phyloP scores from a whole-genome alignment of 2,888 invertebrate genomes.

The Enchytraeus crypticus region DNA sequence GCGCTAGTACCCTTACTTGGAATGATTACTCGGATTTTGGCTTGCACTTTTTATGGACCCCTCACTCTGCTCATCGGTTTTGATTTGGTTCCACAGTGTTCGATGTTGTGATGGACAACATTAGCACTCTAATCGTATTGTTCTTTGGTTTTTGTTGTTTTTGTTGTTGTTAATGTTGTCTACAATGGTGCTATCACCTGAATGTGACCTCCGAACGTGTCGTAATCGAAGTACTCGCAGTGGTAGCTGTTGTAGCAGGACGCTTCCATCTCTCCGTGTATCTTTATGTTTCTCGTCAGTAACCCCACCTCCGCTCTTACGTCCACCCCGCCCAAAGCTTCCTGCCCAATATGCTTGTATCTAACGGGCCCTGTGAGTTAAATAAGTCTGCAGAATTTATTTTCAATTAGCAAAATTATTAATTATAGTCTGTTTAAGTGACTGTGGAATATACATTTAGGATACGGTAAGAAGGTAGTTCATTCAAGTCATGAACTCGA shows the following conservation, averaged over 20 bases:
- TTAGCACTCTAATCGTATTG: no score
- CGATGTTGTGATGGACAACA: no score
- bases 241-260: constrained; percentile 17
- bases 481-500: no score
- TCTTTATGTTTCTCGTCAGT: constrained; percentile 30
- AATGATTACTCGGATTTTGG: no score
- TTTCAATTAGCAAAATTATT: background rate
- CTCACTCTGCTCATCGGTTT: no score
- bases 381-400: no score
- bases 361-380: constrained; percentile 3
- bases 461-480: background rate
- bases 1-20: no score
- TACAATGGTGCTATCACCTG: constrained; percentile 31
- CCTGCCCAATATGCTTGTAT: constrained; percentile 30
- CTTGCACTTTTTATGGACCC: no score
- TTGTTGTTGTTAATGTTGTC: no score
- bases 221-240: constrained; percentile 19
- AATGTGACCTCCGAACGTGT: constrained; percentile 34
- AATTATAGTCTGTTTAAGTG: background rate
- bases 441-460: background rate
- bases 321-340: constrained; percentile 29
- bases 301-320: constrained; percentile 33
- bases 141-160: no score
- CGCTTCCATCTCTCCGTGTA: constrained; percentile 29
- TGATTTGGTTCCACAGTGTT: no score